A percentile compares a stretch with the other conserved stretches of the same genome.
Evolutionary conservation across 1,140 invertebrate genomes (phyloP).

Genomic region (Drosophila parvula): DNA sequence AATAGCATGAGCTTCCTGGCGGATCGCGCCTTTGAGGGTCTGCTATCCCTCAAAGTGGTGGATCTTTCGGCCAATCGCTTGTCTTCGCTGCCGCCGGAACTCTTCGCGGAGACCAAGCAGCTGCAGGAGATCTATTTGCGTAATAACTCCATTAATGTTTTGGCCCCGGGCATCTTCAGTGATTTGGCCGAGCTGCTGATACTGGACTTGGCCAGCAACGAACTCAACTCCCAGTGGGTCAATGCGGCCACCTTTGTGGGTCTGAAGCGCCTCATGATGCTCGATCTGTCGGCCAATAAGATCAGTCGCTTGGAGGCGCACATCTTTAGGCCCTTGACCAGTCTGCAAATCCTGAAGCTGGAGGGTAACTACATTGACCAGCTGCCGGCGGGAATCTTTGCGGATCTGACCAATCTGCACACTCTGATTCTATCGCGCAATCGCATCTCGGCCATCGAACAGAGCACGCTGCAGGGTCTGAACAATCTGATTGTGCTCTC

Average conservation of each 20-base stretch:
- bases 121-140: slow-evolving; percentile 92
- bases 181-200: slow-evolving; percentile 92
- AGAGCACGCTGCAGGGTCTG: slow-evolving; percentile 91
- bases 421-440: slow-evolving; percentile 94
- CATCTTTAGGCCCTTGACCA: slow-evolving; percentile 92
- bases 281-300: slow-evolving; percentile 93
- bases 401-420: slow-evolving; percentile 91
- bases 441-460: slow-evolving; percentile 90
- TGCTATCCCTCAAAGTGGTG: slow-evolving; percentile 90
- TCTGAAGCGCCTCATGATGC: slow-evolving; percentile 90
- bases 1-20: slow-evolving; percentile 91
- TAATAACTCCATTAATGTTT: slow-evolving; percentile 94
- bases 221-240: slow-evolving; percentile 94
- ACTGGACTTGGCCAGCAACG: slow-evolving; percentile 93
- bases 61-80: slow-evolving; percentile 93
- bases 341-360: slow-evolving; percentile 91
- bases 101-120: slow-evolving; percentile 92
- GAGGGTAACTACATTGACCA: slow-evolving; percentile 93
- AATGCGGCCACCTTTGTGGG: slow-evolving; percentile 94
- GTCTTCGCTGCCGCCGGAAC: slow-evolving; percentile 91
- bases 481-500: slow-evolving; percentile 91
- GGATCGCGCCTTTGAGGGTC: slow-evolving; percentile 92
- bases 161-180: slow-evolving; percentile 93
- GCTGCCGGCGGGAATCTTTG: slow-evolving; percentile 93
- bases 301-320: slow-evolving; percentile 91